Evolutionary conservation across 2,888 invertebrate species (phyloP).

Genomic region (Schrankia costaestrigalis): DNA sequence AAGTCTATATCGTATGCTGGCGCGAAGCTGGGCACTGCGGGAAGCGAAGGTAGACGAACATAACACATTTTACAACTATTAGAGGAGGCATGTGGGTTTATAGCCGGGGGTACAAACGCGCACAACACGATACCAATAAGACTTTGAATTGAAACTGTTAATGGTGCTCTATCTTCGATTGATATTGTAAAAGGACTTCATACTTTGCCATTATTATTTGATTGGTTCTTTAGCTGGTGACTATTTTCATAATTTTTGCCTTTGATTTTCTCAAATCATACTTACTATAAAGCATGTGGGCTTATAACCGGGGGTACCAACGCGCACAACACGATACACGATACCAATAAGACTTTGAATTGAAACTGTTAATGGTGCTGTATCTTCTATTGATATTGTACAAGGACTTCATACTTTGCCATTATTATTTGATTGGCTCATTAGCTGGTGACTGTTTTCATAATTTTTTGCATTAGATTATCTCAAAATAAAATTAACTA

Average conservation of each 20-base stretch:
- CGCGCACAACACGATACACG: slow-evolving; percentile 37
- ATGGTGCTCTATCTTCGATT: slow-evolving; percentile 6
- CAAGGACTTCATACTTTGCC: too few species aligned
- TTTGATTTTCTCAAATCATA: too few species aligned
- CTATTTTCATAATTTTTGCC: too few species aligned
- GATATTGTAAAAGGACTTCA: too few species aligned
- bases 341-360: slow-evolving; percentile 39
- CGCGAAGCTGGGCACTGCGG: slow-evolving; percentile 70
- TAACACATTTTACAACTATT: slow-evolving; percentile 70
- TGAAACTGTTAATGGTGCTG: slow-evolving; percentile 17
- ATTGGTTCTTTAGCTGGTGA: too few species aligned
- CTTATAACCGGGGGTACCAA: slow-evolving; percentile 36
- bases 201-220: too few species aligned
- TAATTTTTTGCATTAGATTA: too few species aligned
- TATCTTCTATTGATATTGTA: slow-evolving; percentile 2
- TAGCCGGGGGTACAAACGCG: slow-evolving; percentile 31
- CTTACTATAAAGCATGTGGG: slow-evolving; percentile 45
- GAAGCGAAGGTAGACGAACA: slow-evolving; percentile 50
- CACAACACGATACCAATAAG: slow-evolving; percentile 41
- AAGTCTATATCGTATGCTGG: slow-evolving; percentile 52
- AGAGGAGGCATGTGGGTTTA: slow-evolving; percentile 49
- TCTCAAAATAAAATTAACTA: too few species aligned
- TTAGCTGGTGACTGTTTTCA: too few species aligned
- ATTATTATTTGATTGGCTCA: too few species aligned
- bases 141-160: slow-evolving; percentile 28